Percentiles rank a stretch among this genome's conserved stretches.
Conservation (phyloP, 2,113 vertebrate genomes). For the Nibea albiflora region DNA sequence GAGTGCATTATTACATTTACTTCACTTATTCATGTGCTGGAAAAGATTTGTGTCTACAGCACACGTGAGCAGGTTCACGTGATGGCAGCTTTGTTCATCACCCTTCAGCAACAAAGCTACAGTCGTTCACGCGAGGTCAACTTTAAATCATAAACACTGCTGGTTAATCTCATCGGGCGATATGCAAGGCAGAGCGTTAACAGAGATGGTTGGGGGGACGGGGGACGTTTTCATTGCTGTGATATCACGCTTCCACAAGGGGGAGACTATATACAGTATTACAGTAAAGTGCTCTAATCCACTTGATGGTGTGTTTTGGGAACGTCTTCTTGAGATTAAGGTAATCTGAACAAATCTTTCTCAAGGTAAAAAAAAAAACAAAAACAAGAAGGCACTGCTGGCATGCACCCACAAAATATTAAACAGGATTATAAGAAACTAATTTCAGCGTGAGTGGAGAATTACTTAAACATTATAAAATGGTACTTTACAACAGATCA, state of each 20-base stretch:
- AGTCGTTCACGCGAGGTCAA: not conserved
- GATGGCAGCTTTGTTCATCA: not conserved
- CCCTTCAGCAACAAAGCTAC: not conserved
- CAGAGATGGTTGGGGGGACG: not conserved
- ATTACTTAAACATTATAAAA: not conserved
- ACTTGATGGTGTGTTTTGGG: not conserved
- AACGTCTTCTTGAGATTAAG: not conserved
- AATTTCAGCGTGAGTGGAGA: not conserved
- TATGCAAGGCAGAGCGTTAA: not conserved
- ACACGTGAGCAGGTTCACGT: not conserved
- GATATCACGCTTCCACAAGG: constrained; percentile 40
- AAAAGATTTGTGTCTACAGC: not conserved
- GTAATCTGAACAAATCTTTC: not conserved
- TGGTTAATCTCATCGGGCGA: not conserved
- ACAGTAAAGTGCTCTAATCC: not conserved
- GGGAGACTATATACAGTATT: constrained; percentile 35
- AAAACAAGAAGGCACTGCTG: not conserved
- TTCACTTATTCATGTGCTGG: not conserved
- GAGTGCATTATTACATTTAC: not conserved
- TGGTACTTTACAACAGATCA: not conserved
- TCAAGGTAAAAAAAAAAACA: no score
- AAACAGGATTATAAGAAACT: not conserved
- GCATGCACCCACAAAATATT: not conserved
- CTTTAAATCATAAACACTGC: not conserved
- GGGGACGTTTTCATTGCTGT: not conserved